Evolutionary conservation across 1,140 invertebrate species (phyloP), one percentile per base, ranked within the genome.

Genomic region (Planococcus citri): DNA sequence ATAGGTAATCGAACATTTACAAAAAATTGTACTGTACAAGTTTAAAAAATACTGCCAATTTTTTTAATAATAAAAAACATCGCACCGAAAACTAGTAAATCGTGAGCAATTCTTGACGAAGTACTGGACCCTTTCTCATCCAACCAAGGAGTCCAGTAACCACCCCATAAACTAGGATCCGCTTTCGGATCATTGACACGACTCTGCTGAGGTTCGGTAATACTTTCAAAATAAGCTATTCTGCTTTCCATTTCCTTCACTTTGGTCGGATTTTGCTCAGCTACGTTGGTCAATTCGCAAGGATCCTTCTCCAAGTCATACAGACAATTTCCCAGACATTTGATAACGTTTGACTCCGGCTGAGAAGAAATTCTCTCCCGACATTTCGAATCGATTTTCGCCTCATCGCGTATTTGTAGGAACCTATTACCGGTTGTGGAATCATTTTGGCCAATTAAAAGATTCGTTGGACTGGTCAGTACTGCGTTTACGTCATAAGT

Each of bases 221-320:
- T 69, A 1, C 71, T 75, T 1, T 75, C 73, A 22, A 79, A 79
- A 1, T 73, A 73, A 33, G 77, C 75, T 10, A 82, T 60, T 6
- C 75, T 74, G 1, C 73, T 25, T 27, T 79, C 74, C 22, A 81
- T 70, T 37, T 75, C 71, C 27, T 68, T 72, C 8, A 79, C 77
- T 12, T 77, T 79, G 69, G 74, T 74, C 0, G 76, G 75, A 73
- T 79, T 77, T 12, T 74, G 72, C 24, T 74, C 74, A 0, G 76
- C 79, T 3, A 88, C 74, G 72, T 88, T 86, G 25, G 78, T 80
- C 2, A 79, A 82, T 74, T 88, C 86, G 75, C 86, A 88, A 0
- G 87, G 86, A 78, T 88, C 87, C 27, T 76, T 76, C 1, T 79
- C 74, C 67, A 88, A 80, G 71, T 88, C 80, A 73, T 85, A 88